Conservation (phyloP, 64 coral and sea anemone species). For the Trachythela sp. region DNA sequence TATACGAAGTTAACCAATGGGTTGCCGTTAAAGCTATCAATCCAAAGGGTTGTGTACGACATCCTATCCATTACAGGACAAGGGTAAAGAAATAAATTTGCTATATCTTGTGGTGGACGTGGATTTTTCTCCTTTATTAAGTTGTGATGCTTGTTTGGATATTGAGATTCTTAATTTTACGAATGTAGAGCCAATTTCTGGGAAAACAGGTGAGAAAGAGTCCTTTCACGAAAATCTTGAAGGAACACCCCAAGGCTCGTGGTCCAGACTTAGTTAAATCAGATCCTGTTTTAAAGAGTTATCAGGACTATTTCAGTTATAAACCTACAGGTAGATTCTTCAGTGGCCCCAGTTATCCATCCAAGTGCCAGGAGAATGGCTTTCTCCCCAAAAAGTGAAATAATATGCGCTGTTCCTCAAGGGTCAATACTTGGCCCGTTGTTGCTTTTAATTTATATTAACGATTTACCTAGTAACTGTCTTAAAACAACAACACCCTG, state of each 20-base stretch:
- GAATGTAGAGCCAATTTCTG: not conserved
- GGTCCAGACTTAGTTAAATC: not conserved
- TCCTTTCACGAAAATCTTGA: not conserved
- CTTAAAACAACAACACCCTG: no score
- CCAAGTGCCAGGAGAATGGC: no score
- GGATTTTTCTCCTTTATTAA: not conserved
- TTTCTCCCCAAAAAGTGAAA: no score
- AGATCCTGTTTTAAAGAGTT: not conserved
- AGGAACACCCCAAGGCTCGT: not conserved
- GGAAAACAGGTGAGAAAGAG: not conserved
- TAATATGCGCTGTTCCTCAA: no score
- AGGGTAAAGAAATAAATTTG: not conserved
- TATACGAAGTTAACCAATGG: slow-evolving; percentile 27
- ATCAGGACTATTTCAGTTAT: not conserved
- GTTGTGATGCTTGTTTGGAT: not conserved
- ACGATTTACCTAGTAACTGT: no score
- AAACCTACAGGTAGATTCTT: not conserved
- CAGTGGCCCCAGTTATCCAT: not conserved
- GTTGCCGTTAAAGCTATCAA: not conserved
- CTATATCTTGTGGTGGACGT: not conserved
- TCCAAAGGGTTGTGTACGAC: slow-evolving; percentile 9
- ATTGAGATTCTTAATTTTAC: not conserved
- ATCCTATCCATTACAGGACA: not conserved
- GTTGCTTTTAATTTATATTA: no score
- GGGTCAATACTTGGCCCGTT: no score